Conservation (phyloP, 2,113 vertebrate species). For the Candoia aspera region DNA sequence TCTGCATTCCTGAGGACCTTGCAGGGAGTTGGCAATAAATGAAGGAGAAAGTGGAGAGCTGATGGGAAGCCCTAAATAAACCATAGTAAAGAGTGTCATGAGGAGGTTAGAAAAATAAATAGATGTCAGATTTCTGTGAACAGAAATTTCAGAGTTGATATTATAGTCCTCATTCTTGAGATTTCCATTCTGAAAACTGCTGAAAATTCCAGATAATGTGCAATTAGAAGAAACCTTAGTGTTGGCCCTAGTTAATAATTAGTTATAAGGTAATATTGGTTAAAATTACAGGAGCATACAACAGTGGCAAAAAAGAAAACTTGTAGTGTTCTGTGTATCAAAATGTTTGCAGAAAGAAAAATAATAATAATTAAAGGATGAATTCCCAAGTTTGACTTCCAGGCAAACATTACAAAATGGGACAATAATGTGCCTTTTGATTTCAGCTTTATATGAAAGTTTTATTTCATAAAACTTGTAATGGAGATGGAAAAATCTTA, state of each 20-base stretch:
- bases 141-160: background rate
- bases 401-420: conserved; percentile 73
- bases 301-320: background rate
- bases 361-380: conserved; percentile 46
- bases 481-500: conserved; percentile 76
- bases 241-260: conserved; percentile 1
- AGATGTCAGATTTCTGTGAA: background rate
- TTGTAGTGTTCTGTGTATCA: conserved; percentile 28
- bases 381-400: conserved; percentile 71
- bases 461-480: conserved; percentile 75
- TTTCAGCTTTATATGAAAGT: conserved; percentile 74
- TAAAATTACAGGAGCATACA: background rate
- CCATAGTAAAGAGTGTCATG: background rate
- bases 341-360: conserved; percentile 47
- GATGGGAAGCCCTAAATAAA: background rate
- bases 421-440: conserved; percentile 75
- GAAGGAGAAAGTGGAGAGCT: background rate
- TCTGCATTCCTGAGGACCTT: background rate
- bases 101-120: conserved; percentile 4
- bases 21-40: background rate
- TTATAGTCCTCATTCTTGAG: background rate
- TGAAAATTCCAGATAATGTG: background rate
- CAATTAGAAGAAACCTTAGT: background rate
- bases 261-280: background rate
- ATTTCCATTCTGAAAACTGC: background rate